These are phyloP conservation scores for Campoletis sonorensis DNA, from an alignment of 1,140 invertebrate species.

Conservation along the genomic window DNA sequence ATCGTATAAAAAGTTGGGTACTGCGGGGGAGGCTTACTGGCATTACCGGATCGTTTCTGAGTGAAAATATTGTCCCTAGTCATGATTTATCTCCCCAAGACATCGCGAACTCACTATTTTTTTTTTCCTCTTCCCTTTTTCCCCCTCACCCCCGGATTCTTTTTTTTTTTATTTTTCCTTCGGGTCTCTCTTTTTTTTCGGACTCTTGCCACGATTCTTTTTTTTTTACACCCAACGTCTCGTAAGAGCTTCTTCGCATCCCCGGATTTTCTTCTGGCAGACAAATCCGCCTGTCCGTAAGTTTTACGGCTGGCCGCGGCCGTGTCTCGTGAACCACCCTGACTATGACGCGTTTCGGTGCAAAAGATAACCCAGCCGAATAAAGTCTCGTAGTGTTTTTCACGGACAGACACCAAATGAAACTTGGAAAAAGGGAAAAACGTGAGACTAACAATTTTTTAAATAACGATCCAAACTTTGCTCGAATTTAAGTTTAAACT, in stretches of 20 bases:
- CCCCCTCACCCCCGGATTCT: neutral
- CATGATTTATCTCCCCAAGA: slow-evolving; percentile 52
- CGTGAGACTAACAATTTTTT: too few species aligned
- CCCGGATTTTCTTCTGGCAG: slow-evolving; percentile 61
- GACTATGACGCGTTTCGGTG: neutral
- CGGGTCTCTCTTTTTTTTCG: neutral
- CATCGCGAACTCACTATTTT: neutral
- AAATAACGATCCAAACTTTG: too few species aligned
- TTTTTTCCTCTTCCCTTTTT: slow-evolving; percentile 18
- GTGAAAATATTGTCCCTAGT: slow-evolving; percentile 24
- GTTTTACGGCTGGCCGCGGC: slow-evolving; percentile 57
- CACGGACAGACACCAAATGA: too few species aligned
- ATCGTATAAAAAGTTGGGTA: neutral
- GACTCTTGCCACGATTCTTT: neutral
- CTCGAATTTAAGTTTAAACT: too few species aligned
- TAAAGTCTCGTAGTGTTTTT: too few species aligned
- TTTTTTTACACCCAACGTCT: slow-evolving; percentile 30
- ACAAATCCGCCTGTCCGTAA: slow-evolving; percentile 64
- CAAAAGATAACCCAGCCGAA: neutral
- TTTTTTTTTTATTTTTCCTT: slow-evolving; percentile 6
- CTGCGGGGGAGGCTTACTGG: neutral
- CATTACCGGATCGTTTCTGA: neutral
- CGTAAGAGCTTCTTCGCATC: slow-evolving; percentile 34
- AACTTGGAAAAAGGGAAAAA: too few species aligned
- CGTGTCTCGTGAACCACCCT: slow-evolving; percentile 33